These are phyloP conservation scores for Triplophysa dalaica DNA, from an alignment of 2,113 vertebrate species.

Conservation along the genomic window DNA sequence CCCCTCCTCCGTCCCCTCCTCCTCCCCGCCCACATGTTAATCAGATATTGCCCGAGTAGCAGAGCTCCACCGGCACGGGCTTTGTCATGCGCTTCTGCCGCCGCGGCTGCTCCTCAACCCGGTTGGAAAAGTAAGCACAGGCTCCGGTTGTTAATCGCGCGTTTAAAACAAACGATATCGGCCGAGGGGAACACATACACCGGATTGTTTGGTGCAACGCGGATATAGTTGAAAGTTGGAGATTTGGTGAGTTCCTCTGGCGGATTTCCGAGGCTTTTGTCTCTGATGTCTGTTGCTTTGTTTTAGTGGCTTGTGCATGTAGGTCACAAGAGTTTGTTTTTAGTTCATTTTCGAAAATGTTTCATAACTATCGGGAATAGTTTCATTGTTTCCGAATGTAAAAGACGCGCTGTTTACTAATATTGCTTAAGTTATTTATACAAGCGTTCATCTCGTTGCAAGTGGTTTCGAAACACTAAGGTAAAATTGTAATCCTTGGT, in stretches of 20 bases:
- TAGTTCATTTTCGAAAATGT: background rate
- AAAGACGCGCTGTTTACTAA: background rate
- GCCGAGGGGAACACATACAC: background rate
- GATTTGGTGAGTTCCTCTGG: constrained; percentile 33
- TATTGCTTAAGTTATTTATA: background rate
- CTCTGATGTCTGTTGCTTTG: constrained; percentile 37
- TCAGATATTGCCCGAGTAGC: constrained; percentile 73
- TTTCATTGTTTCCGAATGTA: background rate
- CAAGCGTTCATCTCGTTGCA: constrained; percentile 7
- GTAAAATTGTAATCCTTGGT: background rate
- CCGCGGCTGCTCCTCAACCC: background rate
- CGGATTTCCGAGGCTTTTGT: constrained; percentile 42
- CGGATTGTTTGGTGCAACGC: background rate
- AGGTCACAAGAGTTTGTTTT: constrained; percentile 12
- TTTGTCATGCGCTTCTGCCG: constrained; percentile 74
- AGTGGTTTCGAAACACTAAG: background rate
- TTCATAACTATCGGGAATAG: background rate
- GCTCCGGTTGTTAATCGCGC: background rate
- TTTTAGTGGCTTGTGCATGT: constrained; percentile 22
- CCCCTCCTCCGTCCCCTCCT: constrained; percentile 62
- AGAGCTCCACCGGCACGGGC: constrained; percentile 71
- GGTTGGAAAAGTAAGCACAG: background rate
- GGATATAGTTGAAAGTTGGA: constrained; percentile 30
- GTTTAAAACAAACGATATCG: background rate
- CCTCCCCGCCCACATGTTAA: constrained; percentile 74